Evolutionary conservation across 1,140 invertebrate genomes (phyloP), one percentile per base, ranked within the genome.

Genomic region (Neomicropteryx cornuta): DNA sequence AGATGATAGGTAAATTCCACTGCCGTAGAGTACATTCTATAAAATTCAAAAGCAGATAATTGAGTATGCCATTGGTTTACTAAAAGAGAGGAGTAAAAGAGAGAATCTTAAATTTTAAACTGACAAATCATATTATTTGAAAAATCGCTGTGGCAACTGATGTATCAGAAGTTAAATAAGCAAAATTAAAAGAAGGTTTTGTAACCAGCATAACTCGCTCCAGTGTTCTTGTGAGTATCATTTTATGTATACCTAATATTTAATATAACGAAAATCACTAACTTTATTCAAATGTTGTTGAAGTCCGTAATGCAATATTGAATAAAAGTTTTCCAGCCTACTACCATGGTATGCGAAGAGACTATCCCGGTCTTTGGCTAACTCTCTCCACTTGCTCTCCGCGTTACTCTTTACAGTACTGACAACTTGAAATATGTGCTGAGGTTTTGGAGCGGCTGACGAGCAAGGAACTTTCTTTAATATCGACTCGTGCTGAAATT

Each of bases 281-380:
- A 83, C 81, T 67, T 84, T 83, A 55, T 78, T 84, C 60, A 84
- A 71, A 58, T 79, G 77, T 46, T 79, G 76, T 46, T 83, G 79
- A 37, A 87, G 60, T 19, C 85, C 84, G 62, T 82, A 77, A 56
- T 85, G 75, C 23, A 87, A 54, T 42, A 89, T 87, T 0, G 83
- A 83, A 65, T 86, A 78, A 57, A 87, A 86, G 61, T 87, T 86
- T 58, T 86, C 82, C 36, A 85, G 58, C 42, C 77, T 67, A 56
- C 80, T 87, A 18, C 84, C 84, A 62, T 87, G 82, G 50, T 78
- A 89, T 10, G 81, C 83, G 55, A 73, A 75, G 51, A 83, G 71
- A 14, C 75, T 68, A 36, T 71, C 63, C 45, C 69, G 66, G 40
- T 71, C 65, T 48, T 70, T 59, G 14, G 68, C 58, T 20, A 71